A percentile compares a stretch with the other conserved stretches of the same genome.
Evolutionary conservation across 2,113 vertebrate genomes (phyloP).

Genomic region (Ellobius talpinus): DNA sequence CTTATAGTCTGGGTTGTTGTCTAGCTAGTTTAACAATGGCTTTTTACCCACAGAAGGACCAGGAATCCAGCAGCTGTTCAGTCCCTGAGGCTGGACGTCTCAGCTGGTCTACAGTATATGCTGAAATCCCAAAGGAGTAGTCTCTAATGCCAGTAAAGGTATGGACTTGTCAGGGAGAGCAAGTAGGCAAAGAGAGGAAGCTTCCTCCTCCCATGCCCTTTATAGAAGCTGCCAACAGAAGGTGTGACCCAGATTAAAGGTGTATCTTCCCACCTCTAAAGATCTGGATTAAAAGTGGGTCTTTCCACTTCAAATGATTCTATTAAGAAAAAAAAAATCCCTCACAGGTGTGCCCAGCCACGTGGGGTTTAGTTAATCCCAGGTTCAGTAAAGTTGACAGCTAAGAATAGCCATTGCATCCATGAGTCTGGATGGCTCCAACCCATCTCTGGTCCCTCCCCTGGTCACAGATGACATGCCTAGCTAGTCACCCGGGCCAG

Average conservation of each 20-base stretch:
- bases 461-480: neutral
- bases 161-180: neutral
- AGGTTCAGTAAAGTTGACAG: neutral
- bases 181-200: neutral
- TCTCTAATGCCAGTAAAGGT: neutral
- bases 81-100: neutral
- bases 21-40: neutral
- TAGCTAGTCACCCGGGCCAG: neutral
- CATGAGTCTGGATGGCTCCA: neutral
- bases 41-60: neutral
- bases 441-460: neutral
- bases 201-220: neutral
- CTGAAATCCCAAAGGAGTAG: neutral
- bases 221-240: neutral
- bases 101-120: neutral
- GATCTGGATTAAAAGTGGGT: neutral
- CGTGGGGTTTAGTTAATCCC: neutral
- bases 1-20: neutral
- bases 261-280: neutral
- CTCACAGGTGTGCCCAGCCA: neutral
- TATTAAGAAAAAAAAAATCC: neutral
- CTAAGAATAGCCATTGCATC: neutral
- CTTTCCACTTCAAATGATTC: neutral
- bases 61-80: neutral
- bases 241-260: neutral